Percentiles rank a stretch among this genome's conserved stretches.
These are phyloP conservation scores for Alectura lathami DNA, from an alignment of 2,113 vertebrate genomes.

Conservation along the genomic window DNA sequence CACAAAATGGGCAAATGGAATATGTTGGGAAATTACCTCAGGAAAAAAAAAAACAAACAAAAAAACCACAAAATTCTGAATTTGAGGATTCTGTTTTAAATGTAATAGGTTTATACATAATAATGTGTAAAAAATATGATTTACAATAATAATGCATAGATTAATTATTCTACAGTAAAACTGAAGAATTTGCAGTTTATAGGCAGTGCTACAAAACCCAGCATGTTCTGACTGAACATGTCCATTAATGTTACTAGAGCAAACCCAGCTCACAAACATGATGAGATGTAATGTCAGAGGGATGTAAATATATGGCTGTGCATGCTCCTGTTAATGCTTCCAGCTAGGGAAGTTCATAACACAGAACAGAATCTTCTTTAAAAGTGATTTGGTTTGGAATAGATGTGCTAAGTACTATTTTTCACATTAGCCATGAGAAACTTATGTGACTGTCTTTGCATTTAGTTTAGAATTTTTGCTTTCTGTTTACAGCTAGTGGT, in stretches of 20 bases:
- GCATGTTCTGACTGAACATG: neutral
- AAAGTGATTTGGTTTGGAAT: conserved; percentile 5
- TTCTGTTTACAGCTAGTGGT: neutral
- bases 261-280: neutral
- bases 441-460: neutral
- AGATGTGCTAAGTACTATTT: neutral
- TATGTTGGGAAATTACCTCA: neutral
- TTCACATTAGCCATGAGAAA: neutral
- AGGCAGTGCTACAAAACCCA: neutral
- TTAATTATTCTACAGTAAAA: neutral
- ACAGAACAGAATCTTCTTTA: neutral
- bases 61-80: fast-evolving
- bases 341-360: neutral
- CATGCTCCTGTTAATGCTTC: neutral
- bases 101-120: neutral
- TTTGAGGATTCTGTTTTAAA: neutral
- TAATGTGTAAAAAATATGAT: neutral
- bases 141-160: neutral
- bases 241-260: neutral
- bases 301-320: neutral
- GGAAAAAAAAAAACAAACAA: neutral
- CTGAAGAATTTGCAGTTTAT: neutral
- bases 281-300: neutral
- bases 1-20: neutral
- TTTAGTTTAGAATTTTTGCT: neutral